Evolutionary conservation across 1,140 invertebrate species (phyloP), one percentile per base, ranked within the genome.

Genomic region (Drosophila sucinea): DNA sequence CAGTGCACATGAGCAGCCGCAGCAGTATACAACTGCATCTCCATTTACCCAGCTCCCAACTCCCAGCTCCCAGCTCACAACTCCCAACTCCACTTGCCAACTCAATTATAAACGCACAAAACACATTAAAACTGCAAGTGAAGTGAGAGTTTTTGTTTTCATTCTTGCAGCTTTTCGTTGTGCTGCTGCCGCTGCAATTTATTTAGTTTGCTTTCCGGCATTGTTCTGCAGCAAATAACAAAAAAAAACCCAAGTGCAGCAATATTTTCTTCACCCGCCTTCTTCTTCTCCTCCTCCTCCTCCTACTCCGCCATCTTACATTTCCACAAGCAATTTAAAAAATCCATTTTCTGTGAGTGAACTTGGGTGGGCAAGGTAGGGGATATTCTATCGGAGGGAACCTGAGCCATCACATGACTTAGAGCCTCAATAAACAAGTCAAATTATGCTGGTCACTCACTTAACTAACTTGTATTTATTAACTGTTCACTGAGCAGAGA

Each of bases 41-140:
- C 3, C 44, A 25, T 51, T 51, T 73, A 65, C 44, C 40, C 70
- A 27, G 7, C 54, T 61, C 33, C 40, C 44, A 60, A 7, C 64
- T 51, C 7, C 33, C 61, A 78, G 38, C 61, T 41, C 41, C 58
- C 67, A 70, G 54, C 41, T 33, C 25, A 29, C 30, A n/a, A 29
- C 65, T 25, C 38, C 17, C 1, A 75, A 58, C 61, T 79, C 61
- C 77, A 80, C 69, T 80, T 73, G 70, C 70, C 84, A 89, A 79
- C 84, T 89, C 80, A 89, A 89, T 89, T 89, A 90, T 90, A 89
- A 89, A 89, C 85, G 84, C 84, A 89, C 82, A 84, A 84, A 89
- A 90, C 81, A 84, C 84, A 89, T 89, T 89, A 89, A 89, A 89
- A 87, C 66, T 81, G 84, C 84, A 84, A 87, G 85, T 84, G 77